phyloP scores from a whole-genome alignment of 2,113 vertebrate species.

The Serinus canaria region DNA sequence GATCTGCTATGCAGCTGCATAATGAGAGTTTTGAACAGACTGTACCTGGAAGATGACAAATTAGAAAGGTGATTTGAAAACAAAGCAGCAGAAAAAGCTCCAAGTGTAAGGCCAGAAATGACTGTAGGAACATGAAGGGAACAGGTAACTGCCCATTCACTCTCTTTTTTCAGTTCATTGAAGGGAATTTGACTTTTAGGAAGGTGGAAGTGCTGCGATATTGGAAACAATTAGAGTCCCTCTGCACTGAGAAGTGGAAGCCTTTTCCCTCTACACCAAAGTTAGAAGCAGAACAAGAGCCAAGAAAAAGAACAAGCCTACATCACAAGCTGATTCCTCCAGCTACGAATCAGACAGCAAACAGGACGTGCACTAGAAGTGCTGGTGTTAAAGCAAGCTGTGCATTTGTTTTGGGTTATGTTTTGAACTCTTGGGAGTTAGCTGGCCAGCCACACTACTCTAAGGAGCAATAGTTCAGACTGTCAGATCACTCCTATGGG shows the following conservation, averaged over 20 bases:
- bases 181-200: not conserved
- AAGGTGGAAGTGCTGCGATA: rapidly evolving
- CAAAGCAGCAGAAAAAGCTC: not conserved
- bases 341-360: not conserved
- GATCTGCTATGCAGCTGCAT: not conserved
- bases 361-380: not conserved
- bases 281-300: not conserved
- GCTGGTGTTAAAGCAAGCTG: not conserved
- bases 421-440: slow-evolving; percentile 51
- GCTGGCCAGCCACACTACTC: slow-evolving; percentile 39
- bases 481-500: slow-evolving; percentile 46
- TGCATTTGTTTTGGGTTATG: slow-evolving; percentile 52
- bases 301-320: slow-evolving; percentile 17
- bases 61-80: not conserved
- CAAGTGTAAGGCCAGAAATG: not conserved
- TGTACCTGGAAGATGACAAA: not conserved
- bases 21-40: not conserved
- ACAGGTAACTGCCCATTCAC: not conserved
- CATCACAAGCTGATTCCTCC: not conserved
- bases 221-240: not conserved
- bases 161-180: not conserved
- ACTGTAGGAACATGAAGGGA: not conserved
- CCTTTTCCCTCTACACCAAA: not conserved
- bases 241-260: not conserved
- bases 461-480: slow-evolving; percentile 35